Base-by-base conservation (phyloP, 1,140 invertebrate genomes). In the Drosophila santomea region DNA sequence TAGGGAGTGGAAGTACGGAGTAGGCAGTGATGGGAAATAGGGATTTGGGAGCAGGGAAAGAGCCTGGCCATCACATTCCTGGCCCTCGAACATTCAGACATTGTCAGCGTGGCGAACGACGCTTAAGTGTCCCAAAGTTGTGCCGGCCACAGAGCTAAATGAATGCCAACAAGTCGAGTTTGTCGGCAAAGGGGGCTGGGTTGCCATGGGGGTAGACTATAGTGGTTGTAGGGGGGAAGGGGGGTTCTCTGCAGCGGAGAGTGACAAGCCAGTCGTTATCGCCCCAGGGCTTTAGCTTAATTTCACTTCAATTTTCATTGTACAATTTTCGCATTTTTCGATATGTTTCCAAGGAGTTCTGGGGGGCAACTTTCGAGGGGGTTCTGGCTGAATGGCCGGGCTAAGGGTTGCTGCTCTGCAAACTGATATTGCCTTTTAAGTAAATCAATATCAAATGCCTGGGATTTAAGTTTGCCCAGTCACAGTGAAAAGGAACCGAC, bases 381-480 rank as follows among this genome's bases (percentile, higher is more conserved):
- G 23, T 25, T 32, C n/a, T 57, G 73, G 8, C n/a, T 32, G 51
- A 20, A 12, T 74, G 54, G 61, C 12, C 11, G 20, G 32, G 17
- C 58, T 63, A 25, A 52, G 74, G 75, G 44, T 73, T 44, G 47
- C 78, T 68, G 66, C 75, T 55, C 64, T 76, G 83, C 75, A 64
- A 88, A 76, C 84, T 85, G 82, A 86, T 86, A 86, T 88, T 88
- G 82, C 82, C 82, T 88, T 86, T 86, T 86, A 86, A 88, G 79
- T 86, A 86, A 86, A 86, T 86, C 82, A 86, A 86, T 86, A 86
- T 73, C 71, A 76, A 88, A 88, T 88, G 82, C 79, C 79, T 79
- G 50, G 82, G 82, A 86, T 79, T 86, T 82, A 88, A 86, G 79
- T 88, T 85, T 85, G 69, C 79, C 77, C 80, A 85, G 83, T 57